A percentile compares a stretch with the other conserved stretches of the same genome.
Evolutionary conservation across 2,113 vertebrate genomes (phyloP).

Genomic region (Muscicapa adusta): DNA sequence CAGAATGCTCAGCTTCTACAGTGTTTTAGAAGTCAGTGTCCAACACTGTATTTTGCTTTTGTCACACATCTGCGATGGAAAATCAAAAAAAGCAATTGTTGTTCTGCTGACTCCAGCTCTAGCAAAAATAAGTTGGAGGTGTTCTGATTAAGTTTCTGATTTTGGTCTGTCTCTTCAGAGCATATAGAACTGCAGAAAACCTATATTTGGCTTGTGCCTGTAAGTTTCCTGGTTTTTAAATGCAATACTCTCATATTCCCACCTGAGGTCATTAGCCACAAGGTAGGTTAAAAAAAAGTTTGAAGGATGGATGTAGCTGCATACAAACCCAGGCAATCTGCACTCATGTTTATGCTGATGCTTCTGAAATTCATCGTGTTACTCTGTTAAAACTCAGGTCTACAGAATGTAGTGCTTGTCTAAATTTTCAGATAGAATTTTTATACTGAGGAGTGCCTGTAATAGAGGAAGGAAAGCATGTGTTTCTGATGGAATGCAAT

Average conservation of each 20-base stretch:
- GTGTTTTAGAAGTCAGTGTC: neutral
- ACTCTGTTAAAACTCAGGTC: constrained; percentile 50
- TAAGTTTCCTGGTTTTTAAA: constrained; percentile 37
- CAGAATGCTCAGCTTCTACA: neutral
- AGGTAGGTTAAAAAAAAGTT: constrained; percentile 70
- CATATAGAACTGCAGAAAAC: neutral
- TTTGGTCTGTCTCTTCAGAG: neutral
- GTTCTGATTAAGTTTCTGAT: constrained; percentile 13
- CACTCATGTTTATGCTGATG: constrained; percentile 71
- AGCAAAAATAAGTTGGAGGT: neutral
- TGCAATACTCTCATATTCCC: constrained; percentile 64
- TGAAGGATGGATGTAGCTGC: constrained; percentile 62
- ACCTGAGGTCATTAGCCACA: constrained; percentile 75
- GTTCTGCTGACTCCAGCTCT: neutral
- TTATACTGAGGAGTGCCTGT: neutral
- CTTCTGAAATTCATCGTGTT: constrained; percentile 66
- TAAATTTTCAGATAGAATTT: constrained; percentile 29
- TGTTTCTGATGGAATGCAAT: neutral
- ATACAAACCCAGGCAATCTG: constrained; percentile 42
- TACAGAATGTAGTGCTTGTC: constrained; percentile 51
- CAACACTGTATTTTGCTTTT: neutral
- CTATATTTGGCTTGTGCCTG: constrained; percentile 36
- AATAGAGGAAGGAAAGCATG: neutral
- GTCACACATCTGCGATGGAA: neutral
- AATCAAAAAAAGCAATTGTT: neutral